Evolutionary conservation across 2,113 vertebrate species (phyloP), one percentile per base, ranked within the genome.

Genomic region (Dipodomys merriami): DNA sequence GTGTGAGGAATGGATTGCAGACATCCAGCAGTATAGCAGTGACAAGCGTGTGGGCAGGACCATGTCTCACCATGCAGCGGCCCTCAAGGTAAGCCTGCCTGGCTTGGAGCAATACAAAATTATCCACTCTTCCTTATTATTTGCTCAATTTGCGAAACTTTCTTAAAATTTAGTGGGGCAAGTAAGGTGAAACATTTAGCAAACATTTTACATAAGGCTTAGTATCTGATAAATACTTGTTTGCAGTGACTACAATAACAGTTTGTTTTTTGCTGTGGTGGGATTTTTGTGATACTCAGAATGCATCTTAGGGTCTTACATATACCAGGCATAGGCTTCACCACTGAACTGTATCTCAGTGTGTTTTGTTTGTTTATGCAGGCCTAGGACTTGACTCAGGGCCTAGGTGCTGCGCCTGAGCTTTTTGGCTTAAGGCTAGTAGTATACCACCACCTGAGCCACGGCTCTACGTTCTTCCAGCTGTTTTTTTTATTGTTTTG

Each of bases 21-120:
- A 99, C 97, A 99, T 99, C 95, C 99, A 99, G 98, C 99, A 99
- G 98, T 99, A 99, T 97, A 99, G 99, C 99, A 99, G 99, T 16
- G 99, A 99, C 96, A 99, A 99, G 96, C 98, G 99, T 83, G 99
- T 99, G 4, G 99, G 99, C 92, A 99, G 99, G 96, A 99, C 99
- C 68, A 99, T 99, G 99, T 99, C 99, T 94, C 99, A 99, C 90
- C 99, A 99, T 0, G 99, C 99, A 25, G 99, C 99, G 46, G 99
- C 99, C 39, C 98, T 99, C 4, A 99, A 99, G 99, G 99, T 99
- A 97, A 6, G 12, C 35, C 53, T 20, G 29, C 65, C 19, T 11
- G 20, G 5, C 15, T 0, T 39, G 16, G 22, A 71, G 49, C 25
- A 88, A 65, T 57, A 39, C 13, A 49, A 19, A 73, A 23, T 65